Evolutionary conservation across 2,888 invertebrate species (phyloP).

Genomic region (Dynastes tityus): DNA sequence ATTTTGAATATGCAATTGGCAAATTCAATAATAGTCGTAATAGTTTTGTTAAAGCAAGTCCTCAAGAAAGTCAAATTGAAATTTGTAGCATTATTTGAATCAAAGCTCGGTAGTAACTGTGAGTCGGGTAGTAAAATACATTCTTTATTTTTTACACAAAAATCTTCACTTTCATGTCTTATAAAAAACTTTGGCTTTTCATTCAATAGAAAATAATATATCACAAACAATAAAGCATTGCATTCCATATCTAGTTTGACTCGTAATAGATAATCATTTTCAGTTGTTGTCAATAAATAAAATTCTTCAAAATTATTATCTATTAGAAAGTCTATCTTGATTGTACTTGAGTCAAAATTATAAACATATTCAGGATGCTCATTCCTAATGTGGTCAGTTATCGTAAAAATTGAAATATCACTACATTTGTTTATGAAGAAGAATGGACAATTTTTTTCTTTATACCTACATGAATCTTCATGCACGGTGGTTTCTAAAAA

Average conservation of each 20-base stretch:
- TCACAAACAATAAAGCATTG: conserved; percentile 27
- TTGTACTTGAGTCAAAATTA: conserved; percentile 10
- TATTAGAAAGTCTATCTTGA: conserved; percentile 24
- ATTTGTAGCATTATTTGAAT: conserved; percentile 4
- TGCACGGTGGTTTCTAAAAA: conserved; percentile 19
- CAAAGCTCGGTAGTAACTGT: not conserved
- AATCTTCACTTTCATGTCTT: conserved; percentile 34
- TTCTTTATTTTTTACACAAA: conserved; percentile 4
- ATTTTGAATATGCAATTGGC: not conserved
- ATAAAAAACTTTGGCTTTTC: conserved; percentile 10
- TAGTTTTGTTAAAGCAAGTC: conserved; percentile 27
- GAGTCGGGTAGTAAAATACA: conserved; percentile 11
- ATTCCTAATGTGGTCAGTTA: conserved; percentile 24
- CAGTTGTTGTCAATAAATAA: conserved; percentile 17
- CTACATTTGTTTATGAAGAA: conserved; percentile 13
- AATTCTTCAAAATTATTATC: conserved; percentile 38
- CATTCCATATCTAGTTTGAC: conserved; percentile 11
- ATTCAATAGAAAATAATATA: conserved; percentile 25
- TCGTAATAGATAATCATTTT: conserved; percentile 27
- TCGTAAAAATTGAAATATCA: not conserved
- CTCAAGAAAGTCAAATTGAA: conserved; percentile 22
- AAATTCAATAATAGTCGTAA: conserved; percentile 15
- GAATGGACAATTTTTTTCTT: conserved; percentile 32
- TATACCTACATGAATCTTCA: conserved; percentile 31
- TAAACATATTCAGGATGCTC: conserved; percentile 22